phyloP scores from a whole-genome alignment of 2,113 vertebrate genomes.

The Mormoops blainvillei region DNA sequence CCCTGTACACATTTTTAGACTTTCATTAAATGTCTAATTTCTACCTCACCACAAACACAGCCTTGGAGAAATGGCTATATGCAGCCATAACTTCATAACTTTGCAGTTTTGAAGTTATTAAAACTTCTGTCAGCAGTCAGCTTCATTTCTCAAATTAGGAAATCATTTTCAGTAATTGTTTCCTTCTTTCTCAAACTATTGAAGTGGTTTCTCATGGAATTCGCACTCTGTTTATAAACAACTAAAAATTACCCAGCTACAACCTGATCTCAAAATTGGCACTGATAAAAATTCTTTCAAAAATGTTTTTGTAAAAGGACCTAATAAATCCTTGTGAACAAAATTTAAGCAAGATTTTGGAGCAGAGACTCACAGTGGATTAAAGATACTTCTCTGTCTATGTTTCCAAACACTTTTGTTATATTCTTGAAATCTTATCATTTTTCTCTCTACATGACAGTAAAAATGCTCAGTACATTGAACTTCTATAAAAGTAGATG shows the following conservation, averaged over 20 bases:
- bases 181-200: background rate
- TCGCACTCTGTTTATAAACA: background rate
- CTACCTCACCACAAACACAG: background rate
- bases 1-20: background rate
- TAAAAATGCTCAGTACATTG: background rate
- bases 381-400: background rate
- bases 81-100: background rate
- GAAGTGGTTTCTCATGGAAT: background rate
- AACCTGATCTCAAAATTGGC: background rate
- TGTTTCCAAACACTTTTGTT: background rate
- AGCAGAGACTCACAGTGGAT: background rate
- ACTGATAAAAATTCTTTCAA: slow-evolving; percentile 17
- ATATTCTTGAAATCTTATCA: background rate
- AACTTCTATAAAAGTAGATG: background rate
- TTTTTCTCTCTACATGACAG: background rate
- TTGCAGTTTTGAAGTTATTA: background rate
- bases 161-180: background rate
- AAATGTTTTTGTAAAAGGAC: slow-evolving; percentile 28
- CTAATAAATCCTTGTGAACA: background rate
- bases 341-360: background rate
- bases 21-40: background rate
- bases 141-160: background rate
- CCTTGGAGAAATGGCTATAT: background rate
- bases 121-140: background rate
- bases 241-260: background rate